Evolutionary conservation across 2,888 invertebrate genomes (phyloP), one percentile per base, ranked within the genome.

Genomic region (Tolmerus cingulatus): DNA sequence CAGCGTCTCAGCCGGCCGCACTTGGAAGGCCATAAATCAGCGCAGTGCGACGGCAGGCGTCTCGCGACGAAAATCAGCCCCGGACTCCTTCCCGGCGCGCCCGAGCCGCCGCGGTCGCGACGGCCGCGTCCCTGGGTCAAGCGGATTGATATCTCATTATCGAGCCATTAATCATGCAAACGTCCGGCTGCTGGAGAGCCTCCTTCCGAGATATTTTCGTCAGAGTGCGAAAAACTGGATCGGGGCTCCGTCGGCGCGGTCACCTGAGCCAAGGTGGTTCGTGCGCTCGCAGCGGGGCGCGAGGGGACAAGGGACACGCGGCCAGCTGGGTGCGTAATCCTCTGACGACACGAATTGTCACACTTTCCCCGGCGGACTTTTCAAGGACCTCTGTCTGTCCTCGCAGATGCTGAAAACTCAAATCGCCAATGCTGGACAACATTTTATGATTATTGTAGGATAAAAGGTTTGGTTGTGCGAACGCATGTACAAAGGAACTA

Each of bases 71-170:
- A 19, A 19, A 55, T 55, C 55, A 55, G 55, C 19, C 55, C 16
- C 55, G 66, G 66, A 66, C n/a, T 51, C 51, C 51, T 27, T 57
- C 37, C 55, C 66, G 77, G 66, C 37, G 74, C 84, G 74, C 88
- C 78, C 82, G 86, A 74, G 27, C 40, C 16, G 9, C n/a, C 4
- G 30, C 37, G 14, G 27, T 1, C 16, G n/a, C 1, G n/a, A n/a
- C 34, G n/a, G 19, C 23, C 19, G 2, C 57, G 16, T 16, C 46
- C 37, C 12, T 7, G 30, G 46, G 30, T 74, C 86, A 78, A 43
- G 46, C 43, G 43, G 86, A 86, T 88, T 74, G 88, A 88, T 88
- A 84, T 66, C 87, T 88, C 88, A 88, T 88, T 88, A 88, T 86
- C 55, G 43, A 2, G 23, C 51, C 88, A 88, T 88, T 88, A 88